These are phyloP conservation scores for Dynastes maya DNA, from an alignment of 2,888 invertebrate species.

Conservation along the genomic window DNA sequence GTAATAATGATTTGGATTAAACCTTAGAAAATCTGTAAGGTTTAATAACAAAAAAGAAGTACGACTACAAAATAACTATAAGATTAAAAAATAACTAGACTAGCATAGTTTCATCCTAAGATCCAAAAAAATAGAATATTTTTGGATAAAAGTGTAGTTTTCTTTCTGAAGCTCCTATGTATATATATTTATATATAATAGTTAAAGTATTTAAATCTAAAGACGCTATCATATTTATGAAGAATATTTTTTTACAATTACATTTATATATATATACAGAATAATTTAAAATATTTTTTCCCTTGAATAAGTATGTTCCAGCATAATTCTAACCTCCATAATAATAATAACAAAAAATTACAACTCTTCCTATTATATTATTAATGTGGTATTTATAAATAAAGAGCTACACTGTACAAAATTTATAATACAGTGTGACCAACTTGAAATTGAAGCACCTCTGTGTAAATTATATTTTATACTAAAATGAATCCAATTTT, in stretches of 20 bases:
- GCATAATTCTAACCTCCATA: too few species aligned
- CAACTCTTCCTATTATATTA: conserved; percentile 23
- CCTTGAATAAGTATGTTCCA: too few species aligned
- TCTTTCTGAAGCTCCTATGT: background rate
- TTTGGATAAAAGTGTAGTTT: conserved; percentile 14
- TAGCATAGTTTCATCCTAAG: conserved; percentile 46
- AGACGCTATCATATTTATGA: background rate
- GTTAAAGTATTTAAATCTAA: background rate
- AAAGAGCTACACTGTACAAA: conserved; percentile 40
- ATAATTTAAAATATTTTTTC: background rate
- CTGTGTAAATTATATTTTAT: too few species aligned
- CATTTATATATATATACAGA: conserved; percentile 18
- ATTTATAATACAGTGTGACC: background rate
- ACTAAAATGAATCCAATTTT: too few species aligned
- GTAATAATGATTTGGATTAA: too few species aligned
- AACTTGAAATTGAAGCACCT: too few species aligned
- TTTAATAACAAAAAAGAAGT: conserved; percentile 19
- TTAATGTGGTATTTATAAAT: conserved; percentile 42
- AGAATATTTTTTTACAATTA: background rate
- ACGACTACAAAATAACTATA: background rate
- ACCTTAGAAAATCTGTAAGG: background rate
- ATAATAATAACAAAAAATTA: background rate
- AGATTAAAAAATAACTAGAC: conserved; percentile 40
- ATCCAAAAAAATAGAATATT: conserved; percentile 32
- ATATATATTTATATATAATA: too few species aligned